Evolutionary conservation across 2,888 invertebrate genomes (phyloP).

Genomic region (Hofmannophila pseudospretella): DNA sequence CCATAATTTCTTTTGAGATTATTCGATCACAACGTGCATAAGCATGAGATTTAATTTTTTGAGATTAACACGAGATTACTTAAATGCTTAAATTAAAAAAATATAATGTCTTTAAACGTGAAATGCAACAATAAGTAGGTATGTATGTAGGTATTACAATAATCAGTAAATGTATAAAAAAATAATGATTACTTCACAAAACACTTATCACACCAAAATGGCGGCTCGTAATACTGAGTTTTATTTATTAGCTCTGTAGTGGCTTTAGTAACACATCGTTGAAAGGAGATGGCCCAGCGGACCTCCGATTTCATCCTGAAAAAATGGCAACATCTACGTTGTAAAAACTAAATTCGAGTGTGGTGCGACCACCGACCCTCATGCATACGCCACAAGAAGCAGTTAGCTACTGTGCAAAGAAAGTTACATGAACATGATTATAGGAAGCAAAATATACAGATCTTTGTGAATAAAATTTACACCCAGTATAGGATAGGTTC

Average conservation of each 20-base stretch:
- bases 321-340: constrained; percentile 65
- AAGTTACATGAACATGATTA: constrained; percentile 52
- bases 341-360: constrained; percentile 40
- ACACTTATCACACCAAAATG: constrained; percentile 36
- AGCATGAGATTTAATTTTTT: constrained; percentile 31
- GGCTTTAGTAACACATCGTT: constrained; percentile 78
- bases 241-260: constrained; percentile 30
- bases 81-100: constrained; percentile 28
- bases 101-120: constrained; percentile 41
- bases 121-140: constrained; percentile 41
- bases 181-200: constrained; percentile 32
- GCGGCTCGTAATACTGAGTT: constrained; percentile 51
- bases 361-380: constrained; percentile 40
- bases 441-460: constrained; percentile 73
- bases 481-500: constrained; percentile 34
- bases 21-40: constrained; percentile 43
- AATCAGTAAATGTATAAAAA: constrained; percentile 12
- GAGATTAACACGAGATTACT: constrained; percentile 28
- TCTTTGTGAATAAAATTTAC: constrained; percentile 56
- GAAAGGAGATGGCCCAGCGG: constrained; percentile 82
- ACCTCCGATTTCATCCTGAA: constrained; percentile 83
- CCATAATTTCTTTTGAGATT: constrained; percentile 50
- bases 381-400: constrained; percentile 48
- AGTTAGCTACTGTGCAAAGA: constrained; percentile 65
- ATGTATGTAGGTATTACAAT: constrained; percentile 21